These are phyloP conservation scores for Hylia prasina DNA, from an alignment of 2,113 vertebrate species.

Conservation along the genomic window DNA sequence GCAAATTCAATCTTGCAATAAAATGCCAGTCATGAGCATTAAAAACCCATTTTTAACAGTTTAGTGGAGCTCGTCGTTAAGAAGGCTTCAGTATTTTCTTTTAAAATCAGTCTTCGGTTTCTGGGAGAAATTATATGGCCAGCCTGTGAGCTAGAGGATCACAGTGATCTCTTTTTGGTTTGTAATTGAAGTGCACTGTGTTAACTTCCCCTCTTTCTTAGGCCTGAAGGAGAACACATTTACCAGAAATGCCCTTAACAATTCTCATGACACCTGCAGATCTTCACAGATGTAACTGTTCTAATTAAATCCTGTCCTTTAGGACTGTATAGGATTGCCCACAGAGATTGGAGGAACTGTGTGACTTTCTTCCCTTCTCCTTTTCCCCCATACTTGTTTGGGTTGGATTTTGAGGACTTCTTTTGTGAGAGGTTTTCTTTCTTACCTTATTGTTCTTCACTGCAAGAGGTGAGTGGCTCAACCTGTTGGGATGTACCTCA, in stretches of 20 bases:
- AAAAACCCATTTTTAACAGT: background rate
- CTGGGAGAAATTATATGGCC: background rate
- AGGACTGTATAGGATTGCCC: background rate
- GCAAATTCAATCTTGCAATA: background rate
- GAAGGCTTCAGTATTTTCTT: background rate
- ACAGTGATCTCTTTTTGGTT: background rate
- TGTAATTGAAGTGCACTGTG: background rate
- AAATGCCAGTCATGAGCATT: background rate
- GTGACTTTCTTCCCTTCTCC: background rate
- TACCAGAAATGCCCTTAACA: background rate
- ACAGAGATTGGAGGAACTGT: background rate
- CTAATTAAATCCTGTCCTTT: conserved; percentile 39
- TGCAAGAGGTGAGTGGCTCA: background rate
- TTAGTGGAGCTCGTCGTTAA: background rate
- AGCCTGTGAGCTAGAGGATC: background rate
- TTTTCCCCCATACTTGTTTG: background rate
- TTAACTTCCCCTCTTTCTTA: background rate
- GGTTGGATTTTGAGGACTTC: background rate
- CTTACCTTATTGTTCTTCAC: background rate
- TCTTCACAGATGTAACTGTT: background rate
- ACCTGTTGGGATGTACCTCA: background rate
- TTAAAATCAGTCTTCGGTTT: background rate
- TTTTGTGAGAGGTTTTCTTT: background rate
- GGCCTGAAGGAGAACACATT: background rate
- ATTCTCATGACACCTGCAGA: background rate